Evolutionary conservation across 2,797 vertebrate genomes (phyloP).

Genomic region (Phalloptychus januarius): DNA sequence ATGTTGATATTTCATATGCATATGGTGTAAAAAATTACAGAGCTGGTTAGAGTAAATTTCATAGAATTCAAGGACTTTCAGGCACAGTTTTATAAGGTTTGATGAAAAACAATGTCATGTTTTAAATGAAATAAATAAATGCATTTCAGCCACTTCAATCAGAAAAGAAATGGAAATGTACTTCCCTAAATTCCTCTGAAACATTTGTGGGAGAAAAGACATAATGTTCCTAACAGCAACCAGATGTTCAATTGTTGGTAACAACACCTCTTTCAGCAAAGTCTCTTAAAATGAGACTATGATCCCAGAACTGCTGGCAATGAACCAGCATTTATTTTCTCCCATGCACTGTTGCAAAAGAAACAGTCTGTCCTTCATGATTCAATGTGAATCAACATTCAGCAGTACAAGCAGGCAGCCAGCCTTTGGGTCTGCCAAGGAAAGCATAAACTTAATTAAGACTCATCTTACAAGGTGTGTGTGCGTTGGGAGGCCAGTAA

Average conservation of each 20-base stretch:
- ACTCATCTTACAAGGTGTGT: slow-evolving; percentile 78
- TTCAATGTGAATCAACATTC: slow-evolving; percentile 75
- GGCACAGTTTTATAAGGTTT: not conserved
- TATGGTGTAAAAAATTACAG: not conserved
- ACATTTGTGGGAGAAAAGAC: not conserved
- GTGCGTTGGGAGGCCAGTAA: slow-evolving; percentile 64
- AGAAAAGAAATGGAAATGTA: slow-evolving; percentile 3
- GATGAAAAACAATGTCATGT: not conserved
- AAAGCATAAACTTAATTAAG: slow-evolving; percentile 84
- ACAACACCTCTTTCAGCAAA: slow-evolving; percentile 18
- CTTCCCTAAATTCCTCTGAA: slow-evolving; percentile 11
- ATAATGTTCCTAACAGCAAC: slow-evolving; percentile 1
- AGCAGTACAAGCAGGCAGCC: slow-evolving; percentile 57
- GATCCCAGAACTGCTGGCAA: slow-evolving; percentile 58
- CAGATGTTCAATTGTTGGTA: slow-evolving; percentile 15
- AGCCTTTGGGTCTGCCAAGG: slow-evolving; percentile 71
- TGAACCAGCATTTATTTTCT: slow-evolving; percentile 58
- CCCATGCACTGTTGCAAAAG: slow-evolving; percentile 47
- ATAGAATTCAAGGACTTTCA: not conserved
- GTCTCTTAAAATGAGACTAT: slow-evolving; percentile 24
- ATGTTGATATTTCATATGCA: not conserved
- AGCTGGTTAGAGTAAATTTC: not conserved
- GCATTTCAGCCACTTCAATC: not conserved
- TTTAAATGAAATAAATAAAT: slow-evolving; percentile 9
- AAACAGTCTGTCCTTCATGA: slow-evolving; percentile 76